phyloP scores from a whole-genome alignment of 1,140 invertebrate genomes.

The Drosophila saltans region DNA sequence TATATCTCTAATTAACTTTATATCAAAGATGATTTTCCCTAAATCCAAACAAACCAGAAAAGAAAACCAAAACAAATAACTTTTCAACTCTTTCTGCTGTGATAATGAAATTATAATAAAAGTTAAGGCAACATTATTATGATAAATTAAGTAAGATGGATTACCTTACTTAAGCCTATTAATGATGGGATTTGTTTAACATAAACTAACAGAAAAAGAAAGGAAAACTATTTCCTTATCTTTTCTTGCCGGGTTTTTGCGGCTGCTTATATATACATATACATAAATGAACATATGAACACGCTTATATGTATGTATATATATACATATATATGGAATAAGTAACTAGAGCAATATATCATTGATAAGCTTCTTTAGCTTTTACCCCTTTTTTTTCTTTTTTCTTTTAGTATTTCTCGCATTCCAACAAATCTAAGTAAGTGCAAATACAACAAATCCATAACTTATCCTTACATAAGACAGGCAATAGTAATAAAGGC shows the following conservation, averaged over 20 bases:
- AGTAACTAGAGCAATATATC: slow-evolving; percentile 14
- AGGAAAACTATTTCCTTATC: neutral
- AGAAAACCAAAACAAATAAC: neutral
- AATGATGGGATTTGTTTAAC: slow-evolving; percentile 6
- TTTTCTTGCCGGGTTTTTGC: neutral
- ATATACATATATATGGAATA: neutral
- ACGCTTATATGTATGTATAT: neutral
- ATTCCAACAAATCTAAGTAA: slow-evolving; percentile 17
- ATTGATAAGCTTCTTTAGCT: slow-evolving; percentile 19
- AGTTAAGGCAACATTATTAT: too few species aligned
- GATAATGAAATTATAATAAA: neutral
- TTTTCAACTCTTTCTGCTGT: neutral
- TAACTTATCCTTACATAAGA: slow-evolving; percentile 64
- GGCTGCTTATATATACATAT: neutral
- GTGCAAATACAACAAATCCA: slow-evolving; percentile 52
- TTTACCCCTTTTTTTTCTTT: slow-evolving; percentile 20
- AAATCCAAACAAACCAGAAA: too few species aligned
- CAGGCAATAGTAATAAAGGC: slow-evolving; percentile 71
- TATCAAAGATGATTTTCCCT: too few species aligned
- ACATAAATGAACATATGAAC: neutral
- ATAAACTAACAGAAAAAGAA: neutral
- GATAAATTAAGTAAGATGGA: neutral
- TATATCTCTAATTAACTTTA: too few species aligned
- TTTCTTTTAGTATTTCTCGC: neutral
- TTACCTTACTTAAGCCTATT: slow-evolving; percentile 4